Conservation (phyloP, 2,888 invertebrate species). For the Drosophila pseudotalamancana region DNA sequence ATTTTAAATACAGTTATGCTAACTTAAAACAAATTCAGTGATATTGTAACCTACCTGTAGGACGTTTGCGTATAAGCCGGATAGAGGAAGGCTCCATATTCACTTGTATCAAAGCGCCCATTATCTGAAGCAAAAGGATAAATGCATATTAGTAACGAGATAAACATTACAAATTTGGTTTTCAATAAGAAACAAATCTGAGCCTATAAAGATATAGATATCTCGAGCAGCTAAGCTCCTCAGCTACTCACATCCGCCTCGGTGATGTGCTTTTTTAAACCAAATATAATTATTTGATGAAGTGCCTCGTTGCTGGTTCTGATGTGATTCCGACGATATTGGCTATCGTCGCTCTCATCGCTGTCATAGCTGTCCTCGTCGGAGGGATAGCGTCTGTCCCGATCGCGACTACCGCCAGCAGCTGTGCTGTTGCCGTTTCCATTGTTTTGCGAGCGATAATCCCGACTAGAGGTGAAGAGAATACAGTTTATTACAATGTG, state of each 20-base stretch:
- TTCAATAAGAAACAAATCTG: too few relatives aligned
- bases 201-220: background rate
- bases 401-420: conserved; percentile 51
- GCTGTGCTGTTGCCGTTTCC: conserved; percentile 38
- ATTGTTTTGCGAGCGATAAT: conserved; percentile 57
- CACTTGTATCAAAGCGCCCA: conserved; percentile 90
- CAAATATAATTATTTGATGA: conserved; percentile 91
- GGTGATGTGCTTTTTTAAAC: conserved; percentile 90
- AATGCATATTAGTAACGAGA: too few relatives aligned
- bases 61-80: conserved; percentile 92
- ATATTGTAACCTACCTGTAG: conserved; percentile 88
- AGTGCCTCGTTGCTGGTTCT: conserved; percentile 85
- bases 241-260: conserved; percentile 89
- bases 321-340: conserved; percentile 83
- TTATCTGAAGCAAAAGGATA: conserved; percentile 86
- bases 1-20: conserved; percentile 10
- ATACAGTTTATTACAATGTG: too few relatives aligned
- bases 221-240: background rate
- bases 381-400: conserved; percentile 67
- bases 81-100: conserved; percentile 92
- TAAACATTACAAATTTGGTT: background rate
- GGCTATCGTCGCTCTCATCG: conserved; percentile 84
- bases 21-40: conserved; percentile 14
- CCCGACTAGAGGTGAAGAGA: conserved; percentile 34
- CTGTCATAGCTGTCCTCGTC: conserved; percentile 82